Conservation (phyloP, 2,888 invertebrate species). For the Chrysomela aeneicollis region DNA sequence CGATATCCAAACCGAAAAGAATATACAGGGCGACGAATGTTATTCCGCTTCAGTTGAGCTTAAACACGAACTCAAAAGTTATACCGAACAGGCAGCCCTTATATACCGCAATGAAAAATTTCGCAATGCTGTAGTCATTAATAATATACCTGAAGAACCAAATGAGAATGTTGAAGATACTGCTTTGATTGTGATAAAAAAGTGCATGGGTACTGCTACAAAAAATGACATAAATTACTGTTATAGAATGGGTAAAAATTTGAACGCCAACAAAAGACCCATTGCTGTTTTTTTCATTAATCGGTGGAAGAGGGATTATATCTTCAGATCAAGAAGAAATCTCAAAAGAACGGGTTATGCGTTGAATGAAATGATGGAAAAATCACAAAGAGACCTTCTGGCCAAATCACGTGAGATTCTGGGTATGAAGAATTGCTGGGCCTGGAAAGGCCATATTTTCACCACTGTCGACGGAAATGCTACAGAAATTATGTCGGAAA, state of each 20-base stretch:
- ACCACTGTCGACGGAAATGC: slow-evolving; percentile 1
- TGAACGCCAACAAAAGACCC: not conserved
- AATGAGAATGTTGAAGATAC: not conserved
- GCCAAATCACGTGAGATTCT: slow-evolving; percentile 1
- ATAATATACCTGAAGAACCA: not conserved
- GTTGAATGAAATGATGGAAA: not conserved
- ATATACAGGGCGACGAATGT: too few species aligned
- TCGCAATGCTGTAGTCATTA: not conserved
- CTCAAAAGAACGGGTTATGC: not conserved
- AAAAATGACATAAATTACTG: not conserved
- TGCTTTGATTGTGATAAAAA: not conserved
- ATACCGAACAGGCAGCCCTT: too few species aligned
- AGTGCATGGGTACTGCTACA: not conserved
- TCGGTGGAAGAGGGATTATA: not conserved
- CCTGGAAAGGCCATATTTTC: not conserved
- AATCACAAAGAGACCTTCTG: not conserved
- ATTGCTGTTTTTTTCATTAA: not conserved
- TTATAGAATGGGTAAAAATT: slow-evolving; percentile 6
- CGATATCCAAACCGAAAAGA: too few species aligned
- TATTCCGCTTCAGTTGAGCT: too few species aligned
- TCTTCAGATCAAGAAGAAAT: not conserved
- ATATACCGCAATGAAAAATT: too few species aligned
- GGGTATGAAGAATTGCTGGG: slow-evolving; percentile 1
- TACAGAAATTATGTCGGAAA: not conserved
- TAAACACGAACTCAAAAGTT: not conserved